phyloP scores from a whole-genome alignment of 1,140 invertebrate genomes.

The Ditylenchus dipsaci region DNA sequence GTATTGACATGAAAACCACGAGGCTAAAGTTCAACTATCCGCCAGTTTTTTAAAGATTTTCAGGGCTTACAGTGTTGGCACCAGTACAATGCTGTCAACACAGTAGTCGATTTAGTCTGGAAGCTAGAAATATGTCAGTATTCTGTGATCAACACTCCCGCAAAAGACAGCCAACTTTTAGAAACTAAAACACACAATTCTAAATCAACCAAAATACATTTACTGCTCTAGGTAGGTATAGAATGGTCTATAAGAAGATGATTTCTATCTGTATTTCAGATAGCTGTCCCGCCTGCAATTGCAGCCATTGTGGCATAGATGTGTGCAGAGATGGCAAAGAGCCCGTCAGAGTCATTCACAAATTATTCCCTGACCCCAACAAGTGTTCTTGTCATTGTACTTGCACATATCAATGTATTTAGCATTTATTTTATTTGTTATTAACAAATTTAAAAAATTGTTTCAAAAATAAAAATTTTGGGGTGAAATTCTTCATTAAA shows the following conservation, averaged over 20 bases:
- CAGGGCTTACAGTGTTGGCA: conserved; percentile 56
- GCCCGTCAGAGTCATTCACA: conserved; percentile 49
- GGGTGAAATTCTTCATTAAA: no score
- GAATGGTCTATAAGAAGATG: not conserved
- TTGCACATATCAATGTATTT: conserved; percentile 47
- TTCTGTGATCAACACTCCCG: conserved; percentile 3
- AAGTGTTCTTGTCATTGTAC: conserved; percentile 51
- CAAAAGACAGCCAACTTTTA: not conserved
- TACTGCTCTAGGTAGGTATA: conserved; percentile 4
- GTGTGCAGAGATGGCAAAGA: conserved; percentile 47
- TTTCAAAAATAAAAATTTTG: no score
- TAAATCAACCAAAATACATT: not conserved
- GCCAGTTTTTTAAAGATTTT: conserved; percentile 19
- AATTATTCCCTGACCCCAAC: conserved; percentile 24
- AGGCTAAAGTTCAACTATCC: no score
- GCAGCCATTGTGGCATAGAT: conserved; percentile 54
- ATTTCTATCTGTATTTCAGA: conserved; percentile 18
- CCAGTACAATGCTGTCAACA: conserved; percentile 46
- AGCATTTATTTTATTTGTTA: not conserved
- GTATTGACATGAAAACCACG: no score
- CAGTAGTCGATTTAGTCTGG: conserved; percentile 53
- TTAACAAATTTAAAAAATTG: no score
- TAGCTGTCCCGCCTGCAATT: conserved; percentile 47
- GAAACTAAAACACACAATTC: not conserved
- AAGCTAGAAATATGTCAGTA: conserved; percentile 54